phyloP scores from a whole-genome alignment of 1,140 invertebrate species.

The Drosophila prosaltans region DNA sequence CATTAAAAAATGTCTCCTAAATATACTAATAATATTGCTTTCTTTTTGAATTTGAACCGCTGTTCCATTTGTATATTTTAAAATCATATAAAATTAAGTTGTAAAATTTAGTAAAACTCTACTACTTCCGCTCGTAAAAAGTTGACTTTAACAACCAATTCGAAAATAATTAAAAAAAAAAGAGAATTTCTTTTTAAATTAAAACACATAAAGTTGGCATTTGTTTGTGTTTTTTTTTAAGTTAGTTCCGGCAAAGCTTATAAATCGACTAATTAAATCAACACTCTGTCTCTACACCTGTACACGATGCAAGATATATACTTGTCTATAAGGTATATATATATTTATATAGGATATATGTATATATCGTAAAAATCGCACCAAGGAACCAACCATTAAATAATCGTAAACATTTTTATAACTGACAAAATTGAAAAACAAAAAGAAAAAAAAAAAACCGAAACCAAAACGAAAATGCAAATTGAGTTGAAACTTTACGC shows the following conservation, averaged over 20 bases:
- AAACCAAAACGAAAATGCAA: slow-evolving; percentile 59
- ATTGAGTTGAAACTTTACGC: slow-evolving; percentile 74
- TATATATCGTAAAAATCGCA: slow-evolving; percentile 57
- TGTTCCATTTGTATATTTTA: too few relatives aligned
- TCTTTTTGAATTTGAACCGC: too few relatives aligned
- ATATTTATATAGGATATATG: background rate
- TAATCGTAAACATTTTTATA: slow-evolving; percentile 57
- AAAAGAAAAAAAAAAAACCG: slow-evolving; percentile 49
- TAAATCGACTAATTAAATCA: slow-evolving; percentile 71
- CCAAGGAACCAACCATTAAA: slow-evolving; percentile 66
- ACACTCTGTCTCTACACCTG: slow-evolving; percentile 34
- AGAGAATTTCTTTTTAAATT: slow-evolving; percentile 44
- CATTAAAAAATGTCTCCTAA: too few relatives aligned
- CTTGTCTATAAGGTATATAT: background rate
- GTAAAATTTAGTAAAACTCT: background rate
- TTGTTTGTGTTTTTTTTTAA: slow-evolving; percentile 29
- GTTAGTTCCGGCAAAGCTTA: slow-evolving; percentile 36
- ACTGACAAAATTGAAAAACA: slow-evolving; percentile 33
- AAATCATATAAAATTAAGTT: background rate
- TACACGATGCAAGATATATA: slow-evolving; percentile 7
- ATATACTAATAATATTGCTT: too few relatives aligned
- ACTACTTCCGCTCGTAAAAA: slow-evolving; percentile 57
- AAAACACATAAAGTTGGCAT: slow-evolving; percentile 42
- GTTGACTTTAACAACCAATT: slow-evolving; percentile 48
- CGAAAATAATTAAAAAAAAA: slow-evolving; percentile 50